phyloP scores from a whole-genome alignment of 2,797 vertebrate genomes.

The Anabas testudineus region DNA sequence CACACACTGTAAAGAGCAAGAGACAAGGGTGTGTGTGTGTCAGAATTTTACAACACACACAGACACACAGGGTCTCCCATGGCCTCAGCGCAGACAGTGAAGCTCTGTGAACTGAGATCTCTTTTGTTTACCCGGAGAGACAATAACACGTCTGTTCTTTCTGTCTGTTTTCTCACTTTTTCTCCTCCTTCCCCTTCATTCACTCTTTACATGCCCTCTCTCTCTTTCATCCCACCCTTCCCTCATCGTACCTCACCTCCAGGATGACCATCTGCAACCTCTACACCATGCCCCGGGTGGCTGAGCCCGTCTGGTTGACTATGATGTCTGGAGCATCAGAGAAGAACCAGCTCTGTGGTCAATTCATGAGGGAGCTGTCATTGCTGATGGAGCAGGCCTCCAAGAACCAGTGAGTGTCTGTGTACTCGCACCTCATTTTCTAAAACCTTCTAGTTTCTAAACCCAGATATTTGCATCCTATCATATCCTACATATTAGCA shows the following conservation, averaged over 20 bases:
- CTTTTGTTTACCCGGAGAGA: conserved; percentile 78
- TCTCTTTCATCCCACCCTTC: conserved; percentile 52
- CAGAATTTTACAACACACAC: conserved; percentile 37
- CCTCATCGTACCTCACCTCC: conserved; percentile 44
- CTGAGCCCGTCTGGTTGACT: conserved; percentile 97
- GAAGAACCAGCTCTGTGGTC: conserved; percentile 96
- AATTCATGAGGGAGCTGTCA: conserved; percentile 97
- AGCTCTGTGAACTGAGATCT: conserved; percentile 78
- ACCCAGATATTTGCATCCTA: neutral
- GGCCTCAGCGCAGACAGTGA: conserved; percentile 69
- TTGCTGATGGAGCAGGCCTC: conserved; percentile 96
- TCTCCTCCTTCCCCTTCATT: conserved; percentile 46
- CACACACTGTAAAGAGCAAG: conserved; percentile 43
- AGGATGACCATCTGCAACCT: conserved; percentile 97
- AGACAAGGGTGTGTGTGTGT: conserved; percentile 42
- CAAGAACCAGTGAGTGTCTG: conserved; percentile 93
- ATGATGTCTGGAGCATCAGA: conserved; percentile 97
- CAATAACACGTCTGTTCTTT: conserved; percentile 78
- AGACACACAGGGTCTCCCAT: conserved; percentile 75
- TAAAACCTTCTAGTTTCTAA: neutral
- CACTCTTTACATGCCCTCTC: conserved; percentile 44
- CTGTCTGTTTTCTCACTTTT: conserved; percentile 56
- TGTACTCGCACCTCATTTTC: neutral
- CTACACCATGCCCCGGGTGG: conserved; percentile 97
- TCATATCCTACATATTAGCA: neutral